A percentile compares a stretch with the other conserved stretches of the same genome.
Evolutionary conservation across 2,888 invertebrate genomes (phyloP).

Genomic region (Ganaspis brasiliensis): DNA sequence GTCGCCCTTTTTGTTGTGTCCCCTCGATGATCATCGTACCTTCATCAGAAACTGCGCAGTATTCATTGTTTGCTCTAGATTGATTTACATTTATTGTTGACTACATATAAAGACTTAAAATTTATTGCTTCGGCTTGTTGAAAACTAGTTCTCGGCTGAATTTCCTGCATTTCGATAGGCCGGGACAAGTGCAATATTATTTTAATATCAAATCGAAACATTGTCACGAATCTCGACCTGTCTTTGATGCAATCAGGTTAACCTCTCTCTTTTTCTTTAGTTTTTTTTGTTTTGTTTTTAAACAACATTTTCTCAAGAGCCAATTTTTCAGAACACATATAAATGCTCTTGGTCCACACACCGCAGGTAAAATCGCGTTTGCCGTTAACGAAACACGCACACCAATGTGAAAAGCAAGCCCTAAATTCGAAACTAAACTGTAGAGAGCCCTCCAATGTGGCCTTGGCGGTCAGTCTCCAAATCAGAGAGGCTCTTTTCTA

Average conservation of each 20-base stretch:
- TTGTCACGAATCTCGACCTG: slow-evolving; percentile 81
- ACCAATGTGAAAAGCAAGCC: slow-evolving; percentile 11
- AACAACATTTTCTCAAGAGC: no score
- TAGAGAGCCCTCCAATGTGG: slow-evolving; percentile 64
- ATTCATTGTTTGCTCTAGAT: not conserved
- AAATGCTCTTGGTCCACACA: no score
- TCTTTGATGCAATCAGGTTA: slow-evolving; percentile 76
- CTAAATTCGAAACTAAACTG: slow-evolving; percentile 37
- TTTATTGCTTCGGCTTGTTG: slow-evolving; percentile 25
- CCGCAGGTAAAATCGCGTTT: slow-evolving; percentile 17
- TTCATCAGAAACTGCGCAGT: not conserved
- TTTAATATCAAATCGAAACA: slow-evolving; percentile 72
- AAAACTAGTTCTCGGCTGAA: no score
- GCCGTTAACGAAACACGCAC: slow-evolving; percentile 30
- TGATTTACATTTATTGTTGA: not conserved
- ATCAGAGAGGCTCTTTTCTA: slow-evolving; percentile 65
- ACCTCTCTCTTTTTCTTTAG: not conserved
- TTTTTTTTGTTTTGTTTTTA: no score
- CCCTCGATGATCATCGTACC: not conserved
- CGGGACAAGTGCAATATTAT: slow-evolving; percentile 82
- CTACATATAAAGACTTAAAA: no score
- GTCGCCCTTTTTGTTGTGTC: slow-evolving; percentile 18
- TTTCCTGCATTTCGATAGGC: slow-evolving; percentile 79
- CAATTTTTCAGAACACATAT: no score
- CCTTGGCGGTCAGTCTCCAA: slow-evolving; percentile 71